These are phyloP conservation scores for Daubentonia madagascariensis DNA, from an alignment of 2,113 vertebrate species.

Conservation along the genomic window DNA sequence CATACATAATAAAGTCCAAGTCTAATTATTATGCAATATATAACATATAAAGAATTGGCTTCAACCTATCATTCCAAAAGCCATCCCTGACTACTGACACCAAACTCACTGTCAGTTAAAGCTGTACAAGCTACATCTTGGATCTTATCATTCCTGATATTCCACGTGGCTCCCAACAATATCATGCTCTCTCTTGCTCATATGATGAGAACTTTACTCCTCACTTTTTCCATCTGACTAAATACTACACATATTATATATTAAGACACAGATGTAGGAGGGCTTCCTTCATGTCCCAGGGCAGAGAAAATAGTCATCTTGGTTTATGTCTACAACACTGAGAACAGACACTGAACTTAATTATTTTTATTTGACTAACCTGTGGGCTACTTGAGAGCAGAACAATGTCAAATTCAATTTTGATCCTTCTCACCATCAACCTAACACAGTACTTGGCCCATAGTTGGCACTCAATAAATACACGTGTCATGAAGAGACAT, in stretches of 20 bases:
- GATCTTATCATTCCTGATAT: not conserved
- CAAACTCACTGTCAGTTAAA: not conserved
- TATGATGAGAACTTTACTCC: not conserved
- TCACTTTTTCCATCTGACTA: not conserved
- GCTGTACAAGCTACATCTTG: fast-evolving
- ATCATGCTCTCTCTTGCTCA: not conserved
- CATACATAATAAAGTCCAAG: not conserved
- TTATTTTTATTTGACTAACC: not conserved
- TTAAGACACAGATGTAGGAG: not conserved
- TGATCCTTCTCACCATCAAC: not conserved
- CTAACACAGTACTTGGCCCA: not conserved
- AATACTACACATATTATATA: not conserved
- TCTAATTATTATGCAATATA: not conserved
- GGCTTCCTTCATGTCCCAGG: not conserved
- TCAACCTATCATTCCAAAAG: not conserved
- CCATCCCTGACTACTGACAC: fast-evolving
- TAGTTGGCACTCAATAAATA: not conserved
- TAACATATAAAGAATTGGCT: not conserved
- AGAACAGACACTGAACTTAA: not conserved
- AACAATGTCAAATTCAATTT: not conserved
- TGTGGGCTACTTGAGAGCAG: not conserved
- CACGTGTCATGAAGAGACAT: not conserved
- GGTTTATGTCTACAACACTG: not conserved
- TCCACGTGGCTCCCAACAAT: not conserved
- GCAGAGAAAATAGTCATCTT: not conserved